Percentiles rank a stretch among this genome's conserved stretches.
These are phyloP conservation scores for Drosophila affinis DNA, from an alignment of 2,888 invertebrate species.

Conservation along the genomic window DNA sequence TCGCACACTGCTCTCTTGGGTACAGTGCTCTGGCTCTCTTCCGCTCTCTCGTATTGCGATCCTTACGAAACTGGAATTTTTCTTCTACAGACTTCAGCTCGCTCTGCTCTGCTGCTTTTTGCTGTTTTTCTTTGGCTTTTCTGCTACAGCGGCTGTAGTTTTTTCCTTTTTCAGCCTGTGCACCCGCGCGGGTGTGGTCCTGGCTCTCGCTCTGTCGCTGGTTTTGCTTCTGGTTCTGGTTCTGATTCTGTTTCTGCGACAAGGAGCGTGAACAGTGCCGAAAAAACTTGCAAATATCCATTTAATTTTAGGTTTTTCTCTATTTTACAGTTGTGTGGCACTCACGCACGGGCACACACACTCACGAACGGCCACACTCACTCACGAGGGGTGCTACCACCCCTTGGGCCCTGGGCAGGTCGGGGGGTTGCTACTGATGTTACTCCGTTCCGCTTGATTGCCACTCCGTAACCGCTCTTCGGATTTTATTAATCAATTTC, in stretches of 20 bases:
- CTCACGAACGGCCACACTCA: constrained; percentile 5
- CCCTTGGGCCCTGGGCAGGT: constrained; percentile 11
- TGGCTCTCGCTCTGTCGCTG: constrained; percentile 9
- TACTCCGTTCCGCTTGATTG: constrained; percentile 32
- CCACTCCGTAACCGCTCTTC: constrained; percentile 19
- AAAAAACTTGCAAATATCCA: constrained; percentile 37
- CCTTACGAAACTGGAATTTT: constrained; percentile 73
- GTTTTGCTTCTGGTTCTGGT: constrained; percentile 44
- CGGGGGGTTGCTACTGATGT: constrained; percentile 9
- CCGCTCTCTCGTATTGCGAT: constrained; percentile 51
- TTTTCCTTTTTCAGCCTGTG: constrained; percentile 78
- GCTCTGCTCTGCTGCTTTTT: constrained; percentile 5
- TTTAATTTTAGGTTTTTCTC: constrained; percentile 19
- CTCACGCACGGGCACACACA: constrained; percentile 10
- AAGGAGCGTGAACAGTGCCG: constrained; percentile 30
- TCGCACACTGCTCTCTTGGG: constrained; percentile 2
- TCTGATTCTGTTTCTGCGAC: constrained; percentile 40
- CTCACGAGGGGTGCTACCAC: constrained; percentile 14
- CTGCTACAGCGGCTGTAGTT: constrained; percentile 3
- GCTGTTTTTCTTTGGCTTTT: constrained; percentile 54
- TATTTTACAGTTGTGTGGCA: constrained; percentile 1
- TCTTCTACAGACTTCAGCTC: constrained; percentile 40
- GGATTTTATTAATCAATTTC: constrained; percentile 10
- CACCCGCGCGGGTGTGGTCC: constrained; percentile 84
- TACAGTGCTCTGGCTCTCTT: neutral